Percentiles rank a stretch among this genome's conserved stretches.
These are phyloP conservation scores for Axea sp. DNA, from an alignment of 2,888 invertebrate species.

Conservation along the genomic window DNA sequence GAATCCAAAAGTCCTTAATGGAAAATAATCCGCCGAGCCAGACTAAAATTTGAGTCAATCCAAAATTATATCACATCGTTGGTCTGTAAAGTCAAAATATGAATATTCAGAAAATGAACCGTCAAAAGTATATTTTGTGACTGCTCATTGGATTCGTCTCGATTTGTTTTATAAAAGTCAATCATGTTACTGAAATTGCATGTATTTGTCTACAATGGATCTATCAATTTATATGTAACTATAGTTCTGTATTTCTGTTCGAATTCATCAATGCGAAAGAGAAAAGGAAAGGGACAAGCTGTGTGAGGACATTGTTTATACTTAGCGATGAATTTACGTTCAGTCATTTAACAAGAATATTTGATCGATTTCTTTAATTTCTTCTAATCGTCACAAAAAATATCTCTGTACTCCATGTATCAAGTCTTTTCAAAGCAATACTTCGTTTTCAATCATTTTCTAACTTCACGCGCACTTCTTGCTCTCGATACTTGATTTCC, in stretches of 20 bases:
- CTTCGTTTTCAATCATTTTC: conserved; percentile 14
- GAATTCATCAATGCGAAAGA: not conserved
- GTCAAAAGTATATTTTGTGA: conserved; percentile 8
- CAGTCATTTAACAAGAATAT: not conserved
- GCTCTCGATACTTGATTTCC: conserved; percentile 36
- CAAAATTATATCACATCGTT: too few relatives aligned
- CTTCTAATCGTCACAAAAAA: conserved; percentile 9
- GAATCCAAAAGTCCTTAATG: too few relatives aligned
- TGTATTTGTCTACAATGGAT: conserved; percentile 25
- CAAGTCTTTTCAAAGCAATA: conserved; percentile 37
- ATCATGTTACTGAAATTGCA: conserved; percentile 28
- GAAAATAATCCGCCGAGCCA: too few relatives aligned
- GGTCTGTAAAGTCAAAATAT: not conserved
- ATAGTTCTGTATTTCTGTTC: conserved; percentile 6
- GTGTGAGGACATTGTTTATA: not conserved
- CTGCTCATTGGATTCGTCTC: conserved; percentile 52
- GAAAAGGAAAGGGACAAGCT: not conserved
- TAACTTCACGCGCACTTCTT: not conserved
- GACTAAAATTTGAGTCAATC: too few relatives aligned
- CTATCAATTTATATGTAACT: not conserved
- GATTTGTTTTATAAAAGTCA: conserved; percentile 2
- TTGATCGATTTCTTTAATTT: not conserved
- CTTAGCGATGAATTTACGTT: not conserved
- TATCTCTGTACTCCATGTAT: conserved; percentile 29
- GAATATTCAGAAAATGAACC: not conserved